A percentile compares a stretch with the other conserved stretches of the same genome.
These are phyloP conservation scores for Lasioglossum malachurum DNA, from an alignment of 2,888 invertebrate species.

Conservation along the genomic window DNA sequence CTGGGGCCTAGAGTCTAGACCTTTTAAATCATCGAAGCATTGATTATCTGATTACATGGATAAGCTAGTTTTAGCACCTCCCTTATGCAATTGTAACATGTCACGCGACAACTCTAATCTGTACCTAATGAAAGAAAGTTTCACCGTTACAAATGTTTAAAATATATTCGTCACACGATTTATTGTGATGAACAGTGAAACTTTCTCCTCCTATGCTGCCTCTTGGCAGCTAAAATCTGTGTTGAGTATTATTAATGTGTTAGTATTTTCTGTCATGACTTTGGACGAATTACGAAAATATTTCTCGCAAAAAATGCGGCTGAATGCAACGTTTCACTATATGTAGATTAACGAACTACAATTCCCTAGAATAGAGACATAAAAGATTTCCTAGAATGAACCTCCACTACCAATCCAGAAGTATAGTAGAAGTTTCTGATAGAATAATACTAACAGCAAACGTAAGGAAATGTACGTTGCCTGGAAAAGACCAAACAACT, in stretches of 20 bases:
- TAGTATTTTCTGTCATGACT: background rate
- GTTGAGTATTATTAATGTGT: background rate
- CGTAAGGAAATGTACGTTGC: background rate
- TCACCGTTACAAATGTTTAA: background rate
- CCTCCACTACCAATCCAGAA: background rate
- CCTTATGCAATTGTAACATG: background rate
- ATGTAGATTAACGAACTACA: too few relatives aligned
- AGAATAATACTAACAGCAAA: background rate
- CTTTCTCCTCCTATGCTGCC: background rate
- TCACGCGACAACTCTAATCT: background rate
- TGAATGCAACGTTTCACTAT: background rate
- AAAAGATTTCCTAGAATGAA: background rate
- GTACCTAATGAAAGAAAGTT: background rate
- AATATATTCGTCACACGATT: background rate
- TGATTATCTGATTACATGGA: background rate
- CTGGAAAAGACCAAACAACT: conserved; percentile 34
- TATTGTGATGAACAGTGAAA: background rate
- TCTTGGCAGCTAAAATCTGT: background rate
- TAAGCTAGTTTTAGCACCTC: background rate
- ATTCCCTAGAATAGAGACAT: too few relatives aligned
- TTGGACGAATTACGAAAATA: background rate
- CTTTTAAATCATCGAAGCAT: background rate
- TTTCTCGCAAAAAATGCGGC: too few relatives aligned
- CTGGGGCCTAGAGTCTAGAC: background rate
- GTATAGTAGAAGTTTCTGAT: background rate